Evolutionary conservation across 2,113 vertebrate species (phyloP), one percentile per base, ranked within the genome.

Genomic region (Indicator maculatus): DNA sequence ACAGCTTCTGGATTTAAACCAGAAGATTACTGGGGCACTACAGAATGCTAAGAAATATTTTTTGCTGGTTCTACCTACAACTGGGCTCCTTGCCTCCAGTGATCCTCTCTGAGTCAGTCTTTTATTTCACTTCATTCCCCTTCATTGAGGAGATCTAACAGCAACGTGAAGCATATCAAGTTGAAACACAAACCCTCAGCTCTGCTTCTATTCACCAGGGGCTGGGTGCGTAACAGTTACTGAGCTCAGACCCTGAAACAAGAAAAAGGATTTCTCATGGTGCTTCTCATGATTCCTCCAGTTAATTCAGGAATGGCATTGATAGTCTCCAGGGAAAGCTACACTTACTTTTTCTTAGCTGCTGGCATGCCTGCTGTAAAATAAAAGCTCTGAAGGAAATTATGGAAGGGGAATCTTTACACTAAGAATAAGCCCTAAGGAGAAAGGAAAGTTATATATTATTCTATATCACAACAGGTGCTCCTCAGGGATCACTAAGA

Each of bases 331-430:
- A 26, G 63, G 86, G 93, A 96, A 65, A 95, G 28, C 74, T 59
- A 11, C 63, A 9, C 86, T 95, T 65, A 76, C 77, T 92, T 93
- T 70, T 93, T 92, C 91, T 88, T 88, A 61, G 88, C 92, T 93
- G 88, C 91, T 87, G 93, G 83, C 82, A 79, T 45, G n/a, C 83
- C 84, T 86, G 71, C 87, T 60, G 38, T 66, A 82, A 90, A 91
- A 94, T 63, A 80, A 89, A 96, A 63, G 63, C 60, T 93, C 93
- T 55, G 67, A 89, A 95, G 90, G 77, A 64, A 93, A 82, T 84
- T 55, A 63, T 58, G 59, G 72, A 72, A 81, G 45, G 28, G n/a
- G 55, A 83, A 79, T 86, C 85, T 96, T 90, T 50, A 69, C n/a
- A 58, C 18, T 76, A 82, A 75, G 6, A 86, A 33, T n/a, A 39